phyloP scores from a whole-genome alignment of 92 coral and sea anemone genomes.

The Epizoanthus rinbou region DNA sequence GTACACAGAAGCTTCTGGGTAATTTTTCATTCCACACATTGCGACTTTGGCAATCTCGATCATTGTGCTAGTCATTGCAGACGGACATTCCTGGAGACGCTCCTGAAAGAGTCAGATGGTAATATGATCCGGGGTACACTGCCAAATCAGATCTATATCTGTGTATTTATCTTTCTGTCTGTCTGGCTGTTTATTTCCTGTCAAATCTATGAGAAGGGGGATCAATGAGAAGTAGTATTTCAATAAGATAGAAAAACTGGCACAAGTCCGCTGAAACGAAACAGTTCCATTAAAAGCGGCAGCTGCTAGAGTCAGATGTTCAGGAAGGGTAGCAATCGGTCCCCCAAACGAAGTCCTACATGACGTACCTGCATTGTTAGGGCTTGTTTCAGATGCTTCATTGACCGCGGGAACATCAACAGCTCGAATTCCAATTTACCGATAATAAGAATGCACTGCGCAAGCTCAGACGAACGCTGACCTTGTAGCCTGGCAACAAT shows the following conservation, averaged over 20 bases:
- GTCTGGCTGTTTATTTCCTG: too few species aligned
- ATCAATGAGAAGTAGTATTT: too few species aligned
- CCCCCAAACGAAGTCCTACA: too few species aligned
- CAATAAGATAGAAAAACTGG: too few species aligned
- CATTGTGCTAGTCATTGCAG: not conserved
- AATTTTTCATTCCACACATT: conserved; percentile 22
- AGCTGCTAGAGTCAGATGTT: too few species aligned
- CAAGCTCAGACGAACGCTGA: conserved; percentile 21
- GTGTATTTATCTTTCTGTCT: too few species aligned
- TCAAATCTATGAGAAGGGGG: too few species aligned
- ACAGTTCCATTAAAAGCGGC: too few species aligned
- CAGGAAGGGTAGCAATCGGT: too few species aligned
- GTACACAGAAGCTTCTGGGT: conserved; percentile 13
- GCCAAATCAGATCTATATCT: not conserved
- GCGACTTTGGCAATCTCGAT: conserved; percentile 28
- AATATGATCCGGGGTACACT: not conserved
- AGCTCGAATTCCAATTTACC: conserved; percentile 40
- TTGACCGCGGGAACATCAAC: conserved; percentile 3
- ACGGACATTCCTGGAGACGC: conserved; percentile 22
- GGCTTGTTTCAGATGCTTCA: conserved; percentile 43
- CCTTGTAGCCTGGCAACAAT: conserved; percentile 19
- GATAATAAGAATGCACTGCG: conserved; percentile 32
- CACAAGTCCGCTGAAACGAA: too few species aligned
- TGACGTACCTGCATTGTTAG: conserved; percentile 21
- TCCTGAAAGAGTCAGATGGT: not conserved